Evolutionary conservation across 2,113 vertebrate genomes (phyloP), one percentile per base, ranked within the genome.

Genomic region (Chaetops frenatus): DNA sequence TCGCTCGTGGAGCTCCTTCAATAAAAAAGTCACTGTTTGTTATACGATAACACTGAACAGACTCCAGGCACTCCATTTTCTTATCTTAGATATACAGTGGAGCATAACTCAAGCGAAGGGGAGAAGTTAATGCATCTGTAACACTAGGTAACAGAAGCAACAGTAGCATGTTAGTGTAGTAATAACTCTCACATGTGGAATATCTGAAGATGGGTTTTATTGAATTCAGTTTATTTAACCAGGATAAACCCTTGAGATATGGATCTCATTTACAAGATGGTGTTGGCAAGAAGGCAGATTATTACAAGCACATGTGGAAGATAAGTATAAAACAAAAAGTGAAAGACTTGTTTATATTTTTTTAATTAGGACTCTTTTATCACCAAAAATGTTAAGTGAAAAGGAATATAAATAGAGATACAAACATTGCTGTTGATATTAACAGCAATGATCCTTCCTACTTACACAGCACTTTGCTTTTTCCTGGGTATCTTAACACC

Each of bases 211-310:
- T 97, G 96, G 97, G 94, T 97, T 98, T 98, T 98, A 98, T 98
- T 98, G 98, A 98, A 98, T 97, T 97, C 95, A 95, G 97, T 98
- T 98, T 98, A 98, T 98, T 98, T 98, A 97, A 97, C 97, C 95
- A 96, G 97, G 96, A 97, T 97, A 97, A 98, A 97, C 96, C 87
- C 96, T 97, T 87, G 94, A 98, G 98, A 98, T 98, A 98, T 71
- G 96, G 92, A 98, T 98, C 97, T 97, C 98, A 98, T 98, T 98
- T 98, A 98, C 98, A 98, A 98, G 97, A 98, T 93, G 96, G 95
- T 97, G 97, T 97, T 97, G 96, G 97, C 96, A 96, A 97, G 94
- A 96, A 97, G 93, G 97, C 94, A 97, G 96, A 97, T 97, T 95
- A 97, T 98, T 98, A 98, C 97, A 98, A 98, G 97, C 90, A 97